A percentile compares a stretch with the other conserved stretches of the same genome.
Evolutionary conservation across 2,888 invertebrate genomes (phyloP).

Genomic region (Lutraria lutraria): DNA sequence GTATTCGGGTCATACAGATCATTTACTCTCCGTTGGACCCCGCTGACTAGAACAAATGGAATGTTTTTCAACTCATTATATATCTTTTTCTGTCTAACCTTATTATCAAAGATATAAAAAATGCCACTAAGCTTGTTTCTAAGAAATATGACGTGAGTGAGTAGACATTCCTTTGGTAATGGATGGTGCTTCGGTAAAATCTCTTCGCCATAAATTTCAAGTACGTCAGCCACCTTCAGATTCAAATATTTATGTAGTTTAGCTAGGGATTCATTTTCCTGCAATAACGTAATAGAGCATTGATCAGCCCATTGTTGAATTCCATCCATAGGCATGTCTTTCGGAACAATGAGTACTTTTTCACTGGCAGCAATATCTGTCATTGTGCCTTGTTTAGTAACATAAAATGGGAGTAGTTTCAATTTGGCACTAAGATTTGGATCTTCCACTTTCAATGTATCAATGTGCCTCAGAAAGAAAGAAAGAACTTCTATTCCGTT

Average conservation of each 20-base stretch:
- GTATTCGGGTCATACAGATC: conserved; percentile 31
- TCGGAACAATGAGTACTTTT: conserved; percentile 28
- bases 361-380: neutral
- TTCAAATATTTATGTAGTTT: conserved; percentile 2
- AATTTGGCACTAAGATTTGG: neutral
- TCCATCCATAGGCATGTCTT: conserved; percentile 29
- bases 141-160: conserved; percentile 31
- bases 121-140: conserved; percentile 22
- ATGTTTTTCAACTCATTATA: neutral
- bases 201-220: conserved; percentile 24
- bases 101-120: neutral
- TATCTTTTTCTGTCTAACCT: neutral
- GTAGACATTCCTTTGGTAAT: conserved; percentile 24
- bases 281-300: conserved; percentile 4
- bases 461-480: neutral
- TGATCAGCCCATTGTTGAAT: conserved; percentile 32
- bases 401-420: conserved; percentile 16
- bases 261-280: conserved; percentile 8
- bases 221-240: conserved; percentile 24
- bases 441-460: neutral
- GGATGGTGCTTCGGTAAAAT: conserved; percentile 21
- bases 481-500: conserved; percentile 2
- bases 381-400: conserved; percentile 22
- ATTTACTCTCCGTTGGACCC: conserved; percentile 7
- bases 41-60: neutral